These are phyloP conservation scores for Ylistrum balloti DNA, from an alignment of 1,140 invertebrate genomes.

Conservation along the genomic window DNA sequence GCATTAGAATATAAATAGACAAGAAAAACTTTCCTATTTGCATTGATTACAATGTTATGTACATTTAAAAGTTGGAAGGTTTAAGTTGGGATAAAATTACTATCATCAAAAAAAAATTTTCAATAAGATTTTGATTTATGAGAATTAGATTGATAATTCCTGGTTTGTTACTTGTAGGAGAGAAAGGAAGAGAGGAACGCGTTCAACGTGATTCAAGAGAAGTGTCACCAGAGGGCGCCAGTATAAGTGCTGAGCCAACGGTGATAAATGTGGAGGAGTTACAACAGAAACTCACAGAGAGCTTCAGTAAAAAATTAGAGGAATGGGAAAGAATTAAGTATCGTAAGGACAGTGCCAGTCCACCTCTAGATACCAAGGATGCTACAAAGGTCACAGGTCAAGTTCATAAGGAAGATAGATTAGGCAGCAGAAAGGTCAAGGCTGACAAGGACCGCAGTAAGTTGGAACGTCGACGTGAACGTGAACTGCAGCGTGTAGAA, in stretches of 20 bases:
- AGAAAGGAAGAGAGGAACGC: slow-evolving; percentile 40
- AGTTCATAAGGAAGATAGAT: slow-evolving; percentile 70
- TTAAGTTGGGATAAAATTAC: too few relatives aligned
- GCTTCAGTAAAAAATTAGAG: slow-evolving; percentile 88
- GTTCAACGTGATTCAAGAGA: slow-evolving; percentile 48
- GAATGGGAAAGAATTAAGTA: slow-evolving; percentile 87
- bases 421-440: slow-evolving; percentile 73
- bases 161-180: background rate
- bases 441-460: slow-evolving; percentile 76
- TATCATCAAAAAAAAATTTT: too few relatives aligned
- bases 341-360: slow-evolving; percentile 63
- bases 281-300: slow-evolving; percentile 87
- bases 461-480: slow-evolving; percentile 80
- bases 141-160: background rate
- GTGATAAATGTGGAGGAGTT: slow-evolving; percentile 84
- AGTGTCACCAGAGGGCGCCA: slow-evolving; percentile 61
- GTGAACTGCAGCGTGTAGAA: slow-evolving; percentile 86
- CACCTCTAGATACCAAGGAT: slow-evolving; percentile 66
- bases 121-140: background rate
- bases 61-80: too few relatives aligned
- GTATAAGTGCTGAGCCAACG: slow-evolving; percentile 61
- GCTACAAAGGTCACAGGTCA: slow-evolving; percentile 45
- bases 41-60: too few relatives aligned
- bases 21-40: too few relatives aligned
- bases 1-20: too few relatives aligned